A percentile compares a stretch with the other conserved stretches of the same genome.
phyloP scores from a whole-genome alignment of 2,888 invertebrate genomes.

The Pyrrhosoma nymphula region DNA sequence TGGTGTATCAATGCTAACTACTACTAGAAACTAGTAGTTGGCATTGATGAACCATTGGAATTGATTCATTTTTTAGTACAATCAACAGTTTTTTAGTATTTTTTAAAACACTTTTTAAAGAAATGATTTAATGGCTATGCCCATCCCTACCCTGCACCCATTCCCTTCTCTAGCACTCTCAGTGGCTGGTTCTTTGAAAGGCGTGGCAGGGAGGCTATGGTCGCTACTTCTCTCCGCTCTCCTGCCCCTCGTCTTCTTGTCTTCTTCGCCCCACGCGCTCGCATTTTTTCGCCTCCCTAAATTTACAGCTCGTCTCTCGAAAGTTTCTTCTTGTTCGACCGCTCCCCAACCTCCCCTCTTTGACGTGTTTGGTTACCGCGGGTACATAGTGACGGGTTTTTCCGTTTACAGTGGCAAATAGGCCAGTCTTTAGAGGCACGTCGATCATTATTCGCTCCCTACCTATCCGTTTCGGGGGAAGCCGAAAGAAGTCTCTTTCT shows the following conservation, averaged over 20 bases:
- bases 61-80: too few relatives aligned
- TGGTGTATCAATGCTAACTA: too few relatives aligned
- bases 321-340: neutral
- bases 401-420: neutral
- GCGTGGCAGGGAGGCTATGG: too few relatives aligned
- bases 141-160: neutral
- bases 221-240: too few relatives aligned
- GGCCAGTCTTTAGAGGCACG: neutral
- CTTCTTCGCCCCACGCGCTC: neutral
- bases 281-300: neutral
- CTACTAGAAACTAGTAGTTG: too few relatives aligned
- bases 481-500: too few relatives aligned
- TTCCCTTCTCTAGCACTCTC: neutral
- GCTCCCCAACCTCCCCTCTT: neutral
- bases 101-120: too few relatives aligned
- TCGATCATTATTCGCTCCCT: neutral
- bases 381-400: neutral
- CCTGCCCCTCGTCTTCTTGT: too few relatives aligned
- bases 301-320: neutral
- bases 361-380: constrained; percentile 14
- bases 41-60: too few relatives aligned
- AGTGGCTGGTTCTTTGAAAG: too few relatives aligned
- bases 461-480: neutral
- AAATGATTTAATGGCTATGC: too few relatives aligned
- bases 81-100: too few relatives aligned